Evolutionary conservation across 1,140 invertebrate genomes (phyloP).

Genomic region (Dryas iulia): DNA sequence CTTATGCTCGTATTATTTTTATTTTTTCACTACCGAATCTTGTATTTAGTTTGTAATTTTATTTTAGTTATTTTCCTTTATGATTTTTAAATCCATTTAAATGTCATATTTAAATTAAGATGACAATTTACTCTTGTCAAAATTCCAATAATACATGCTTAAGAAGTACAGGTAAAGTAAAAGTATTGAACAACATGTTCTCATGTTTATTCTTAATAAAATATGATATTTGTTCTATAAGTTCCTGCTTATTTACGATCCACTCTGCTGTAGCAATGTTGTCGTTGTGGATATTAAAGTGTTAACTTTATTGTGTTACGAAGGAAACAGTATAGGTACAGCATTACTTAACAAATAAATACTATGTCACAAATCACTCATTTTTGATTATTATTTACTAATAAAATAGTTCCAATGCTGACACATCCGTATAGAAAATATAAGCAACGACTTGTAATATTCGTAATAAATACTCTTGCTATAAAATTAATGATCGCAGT

Average conservation of each 20-base stretch:
- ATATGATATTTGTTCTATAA: constrained; percentile 33
- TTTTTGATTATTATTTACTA: constrained; percentile 35
- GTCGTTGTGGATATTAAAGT: constrained; percentile 39
- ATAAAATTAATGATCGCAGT: neutral
- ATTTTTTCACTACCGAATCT: neutral
- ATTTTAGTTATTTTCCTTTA: neutral
- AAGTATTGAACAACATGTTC: neutral
- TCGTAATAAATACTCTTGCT: constrained; percentile 2
- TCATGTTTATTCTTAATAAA: neutral
- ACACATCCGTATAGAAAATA: constrained; percentile 22
- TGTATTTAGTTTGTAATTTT: neutral
- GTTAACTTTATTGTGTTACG: constrained; percentile 38
- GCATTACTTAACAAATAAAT: constrained; percentile 38
- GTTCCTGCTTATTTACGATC: constrained; percentile 42
- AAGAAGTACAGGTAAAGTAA: neutral
- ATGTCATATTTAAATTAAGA: neutral
- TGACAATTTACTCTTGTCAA: neutral
- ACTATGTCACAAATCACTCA: constrained; percentile 37
- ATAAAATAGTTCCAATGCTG: constrained; percentile 41
- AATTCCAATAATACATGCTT: neutral
- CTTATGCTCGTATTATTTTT: neutral
- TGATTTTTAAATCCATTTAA: neutral
- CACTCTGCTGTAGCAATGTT: constrained; percentile 51
- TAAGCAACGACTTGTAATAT: neutral
- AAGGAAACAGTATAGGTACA: constrained; percentile 24